These are phyloP conservation scores for Stenotaenia linearis DNA, from an alignment of 2,888 invertebrate species.

Conservation along the genomic window DNA sequence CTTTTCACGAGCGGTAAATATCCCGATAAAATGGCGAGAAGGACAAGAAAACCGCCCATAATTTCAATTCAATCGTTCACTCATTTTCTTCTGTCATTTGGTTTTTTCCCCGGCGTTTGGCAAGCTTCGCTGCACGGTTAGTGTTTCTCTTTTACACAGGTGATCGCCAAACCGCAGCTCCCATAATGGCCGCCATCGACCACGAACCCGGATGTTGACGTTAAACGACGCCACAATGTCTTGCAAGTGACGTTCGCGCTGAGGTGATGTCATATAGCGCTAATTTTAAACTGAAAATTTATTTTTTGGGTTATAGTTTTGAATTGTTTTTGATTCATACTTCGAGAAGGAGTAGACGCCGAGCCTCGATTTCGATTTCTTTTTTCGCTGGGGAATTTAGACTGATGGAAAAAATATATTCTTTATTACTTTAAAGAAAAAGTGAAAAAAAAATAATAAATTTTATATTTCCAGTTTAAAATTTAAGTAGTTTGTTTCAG, in stretches of 20 bases:
- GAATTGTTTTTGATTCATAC: neutral
- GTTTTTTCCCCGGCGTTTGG: neutral
- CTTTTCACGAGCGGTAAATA: neutral
- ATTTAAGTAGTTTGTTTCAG: too few relatives aligned
- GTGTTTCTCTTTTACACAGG: constrained; percentile 10
- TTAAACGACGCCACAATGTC: neutral
- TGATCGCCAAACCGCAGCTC: constrained; percentile 23
- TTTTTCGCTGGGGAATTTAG: too few relatives aligned
- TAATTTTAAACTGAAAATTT: neutral
- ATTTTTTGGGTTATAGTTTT: neutral
- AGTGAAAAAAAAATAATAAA: too few relatives aligned
- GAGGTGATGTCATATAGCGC: neutral
- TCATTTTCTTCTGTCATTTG: constrained; percentile 17
- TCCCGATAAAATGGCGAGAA: constrained; percentile 12
- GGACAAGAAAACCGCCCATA: constrained; percentile 4
- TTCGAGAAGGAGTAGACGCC: too few relatives aligned
- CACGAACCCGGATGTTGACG: constrained; percentile 6
- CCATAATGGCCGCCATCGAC: constrained; percentile 20
- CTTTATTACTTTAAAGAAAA: too few relatives aligned
- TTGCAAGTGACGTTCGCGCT: neutral
- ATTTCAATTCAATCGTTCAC: neutral
- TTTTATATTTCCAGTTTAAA: too few relatives aligned
- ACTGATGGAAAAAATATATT: too few relatives aligned
- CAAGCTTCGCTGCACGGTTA: constrained; percentile 22
- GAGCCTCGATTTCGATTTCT: too few relatives aligned